These are phyloP conservation scores for Corbicula japonica DNA, from an alignment of 2,888 invertebrate genomes.

Conservation along the genomic window DNA sequence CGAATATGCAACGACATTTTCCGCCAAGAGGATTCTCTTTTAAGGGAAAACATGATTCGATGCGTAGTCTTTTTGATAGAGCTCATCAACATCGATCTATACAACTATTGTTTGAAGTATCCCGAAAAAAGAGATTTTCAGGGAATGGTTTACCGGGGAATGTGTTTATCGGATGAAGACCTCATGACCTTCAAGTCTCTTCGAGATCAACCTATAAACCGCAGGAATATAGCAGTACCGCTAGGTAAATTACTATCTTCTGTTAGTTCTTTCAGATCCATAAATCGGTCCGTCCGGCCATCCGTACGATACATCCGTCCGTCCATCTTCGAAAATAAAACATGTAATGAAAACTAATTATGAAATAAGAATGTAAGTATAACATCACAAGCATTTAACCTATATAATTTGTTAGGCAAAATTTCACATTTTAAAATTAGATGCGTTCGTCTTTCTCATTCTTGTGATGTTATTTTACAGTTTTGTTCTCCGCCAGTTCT, in stretches of 20 bases:
- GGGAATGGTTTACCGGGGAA: constrained; percentile 66
- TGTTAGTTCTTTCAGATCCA: not conserved
- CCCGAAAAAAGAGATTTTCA: constrained; percentile 57
- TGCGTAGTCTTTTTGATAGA: constrained; percentile 69
- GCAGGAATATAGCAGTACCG: constrained; percentile 66
- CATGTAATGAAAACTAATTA: too few relatives aligned
- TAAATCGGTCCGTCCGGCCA: too few relatives aligned
- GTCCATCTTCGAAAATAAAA: too few relatives aligned
- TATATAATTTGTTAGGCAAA: too few relatives aligned
- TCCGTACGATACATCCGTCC: too few relatives aligned
- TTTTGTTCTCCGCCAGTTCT: constrained; percentile 59
- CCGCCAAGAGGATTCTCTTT: constrained; percentile 57
- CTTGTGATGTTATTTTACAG: too few relatives aligned
- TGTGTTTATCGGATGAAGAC: constrained; percentile 44
- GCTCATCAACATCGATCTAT: constrained; percentile 71
- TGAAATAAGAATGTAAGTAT: too few relatives aligned
- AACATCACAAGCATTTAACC: too few relatives aligned
- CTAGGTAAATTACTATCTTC: constrained; percentile 46
- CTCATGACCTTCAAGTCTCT: constrained; percentile 52
- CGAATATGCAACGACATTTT: constrained; percentile 59
- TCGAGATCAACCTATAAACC: constrained; percentile 49
- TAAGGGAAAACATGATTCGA: constrained; percentile 55
- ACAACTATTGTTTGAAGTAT: constrained; percentile 64
- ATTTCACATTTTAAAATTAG: too few relatives aligned
- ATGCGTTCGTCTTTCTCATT: too few relatives aligned